Base-by-base conservation (phyloP, 1,140 invertebrate species). In the Lanistes nyassanus region DNA sequence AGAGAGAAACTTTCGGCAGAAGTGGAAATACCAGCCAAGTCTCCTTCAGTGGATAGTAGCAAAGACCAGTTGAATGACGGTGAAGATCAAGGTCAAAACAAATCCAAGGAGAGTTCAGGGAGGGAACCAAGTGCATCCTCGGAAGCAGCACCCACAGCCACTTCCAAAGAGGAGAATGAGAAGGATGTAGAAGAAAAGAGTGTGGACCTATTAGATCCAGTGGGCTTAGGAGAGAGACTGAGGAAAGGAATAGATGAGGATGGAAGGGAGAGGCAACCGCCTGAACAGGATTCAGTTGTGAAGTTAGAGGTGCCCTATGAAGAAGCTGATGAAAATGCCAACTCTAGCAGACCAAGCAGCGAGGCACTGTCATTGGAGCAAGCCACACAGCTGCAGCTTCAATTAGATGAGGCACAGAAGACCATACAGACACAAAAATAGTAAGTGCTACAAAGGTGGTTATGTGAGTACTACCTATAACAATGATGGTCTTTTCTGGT, bases 361-460 rank as follows among this genome's bases (percentile, higher is more conserved):
- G 70, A 31, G 26, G 34, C 70, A 29, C 4, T 42, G 23, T 19
- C 55, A 7, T 60, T n/a, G 13, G 55, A 60, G 23, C 53, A 72
- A 36, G 37, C 42, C 34, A 34, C 34, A 2, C 70, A 60, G 90
- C 85, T 94, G 47, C 93, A 94, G 85, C 86, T 94, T 68, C 90
- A 92, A 80, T 85, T 95, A 9, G 94, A 95, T 72, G 94, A 95
- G 87, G 92, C 93, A 9, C 92, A 93, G 37, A 94, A 94, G 89
- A 93, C 93, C 0, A 89, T 95, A 47, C 91, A 81, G 64, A 75
- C 79, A 39, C 83, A 86, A 67, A 79, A 78, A 77, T 74, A 82
- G 85, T 86, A 67, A 83, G 83, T 81, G 9, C 37, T 16, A 47
- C 26, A 3, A 2, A 31, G 5, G 19, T 26, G 7, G 6, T 29